Evolutionary conservation across 2,113 vertebrate species (phyloP).

Genomic region (Neopipo cinnamomea): DNA sequence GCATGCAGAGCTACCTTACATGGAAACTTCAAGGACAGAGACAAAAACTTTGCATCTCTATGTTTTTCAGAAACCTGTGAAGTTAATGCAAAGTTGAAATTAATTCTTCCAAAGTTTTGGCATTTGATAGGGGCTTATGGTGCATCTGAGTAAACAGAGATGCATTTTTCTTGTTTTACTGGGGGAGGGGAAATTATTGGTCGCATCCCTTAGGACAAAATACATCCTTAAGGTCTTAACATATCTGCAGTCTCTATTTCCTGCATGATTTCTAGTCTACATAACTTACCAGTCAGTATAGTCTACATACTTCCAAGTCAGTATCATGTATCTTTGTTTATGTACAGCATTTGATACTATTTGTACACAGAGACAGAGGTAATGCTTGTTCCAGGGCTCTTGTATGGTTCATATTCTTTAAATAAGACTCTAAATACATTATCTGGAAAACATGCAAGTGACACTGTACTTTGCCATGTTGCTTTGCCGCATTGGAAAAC

Average conservation of each 20-base stretch:
- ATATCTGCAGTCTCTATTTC: slow-evolving; percentile 13
- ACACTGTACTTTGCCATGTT: neutral
- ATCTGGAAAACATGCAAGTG: slow-evolving; percentile 24
- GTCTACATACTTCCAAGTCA: slow-evolving; percentile 36
- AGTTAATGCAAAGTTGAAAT: neutral
- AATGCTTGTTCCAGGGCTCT: slow-evolving; percentile 26
- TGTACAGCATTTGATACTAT: slow-evolving; percentile 48
- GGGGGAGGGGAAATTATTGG: neutral
- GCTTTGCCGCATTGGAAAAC: neutral
- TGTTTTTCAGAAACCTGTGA: neutral
- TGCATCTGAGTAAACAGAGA: neutral
- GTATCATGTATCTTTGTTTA: slow-evolving; percentile 60
- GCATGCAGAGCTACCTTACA: neutral
- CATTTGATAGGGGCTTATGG: neutral
- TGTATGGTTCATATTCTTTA: slow-evolving; percentile 54
- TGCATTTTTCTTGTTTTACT: neutral
- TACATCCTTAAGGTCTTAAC: neutral
- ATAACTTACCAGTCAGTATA: slow-evolving; percentile 30
- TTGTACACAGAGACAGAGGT: slow-evolving; percentile 48
- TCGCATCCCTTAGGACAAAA: neutral
- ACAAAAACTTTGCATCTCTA: neutral
- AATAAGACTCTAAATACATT: slow-evolving; percentile 50
- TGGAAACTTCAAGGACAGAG: neutral
- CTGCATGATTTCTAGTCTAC: slow-evolving; percentile 26
- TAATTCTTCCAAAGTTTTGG: neutral